Base-by-base conservation (phyloP, 2,797 vertebrate genomes). In the Cichlasoma orientale region DNA sequence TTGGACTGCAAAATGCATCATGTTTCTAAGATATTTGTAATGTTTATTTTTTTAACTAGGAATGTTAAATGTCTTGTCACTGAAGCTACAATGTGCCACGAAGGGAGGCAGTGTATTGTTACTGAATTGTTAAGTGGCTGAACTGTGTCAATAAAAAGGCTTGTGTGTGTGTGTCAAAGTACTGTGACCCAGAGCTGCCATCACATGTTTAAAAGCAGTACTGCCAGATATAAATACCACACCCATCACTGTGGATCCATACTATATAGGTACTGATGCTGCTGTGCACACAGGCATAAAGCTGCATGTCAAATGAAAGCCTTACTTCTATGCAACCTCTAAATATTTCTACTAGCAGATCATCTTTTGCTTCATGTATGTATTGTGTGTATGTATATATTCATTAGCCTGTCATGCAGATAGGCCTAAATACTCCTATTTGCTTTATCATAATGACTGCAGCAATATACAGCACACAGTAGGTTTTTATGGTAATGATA, bases 201-300 rank as follows among this genome's bases (percentile, higher is more conserved):
- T 88, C 84, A 78, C 76, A 88, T 89, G 84, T 90, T 71, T 72
- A 72, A 77, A 82, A 76, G 77, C 77, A 90, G 90, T 84, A 79
- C 72, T 89, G 74, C 78, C 56, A 57, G 13, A 61, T 70, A 41
- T 44, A 56, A 41, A 52, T 11, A 59, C 69, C 83, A 79, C 83
- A 61, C 59, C 72, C 78, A 36, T 23, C 56, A 50, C 41, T 12
- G 23, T 56, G 59, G 14, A n/a, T 16, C 41, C 16, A 10, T 14
- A 41, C 52, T 44, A 27, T 27, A 19, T 13, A 33, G 10, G 23
- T 4, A 27, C 33, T 56, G 19, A 11, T 27, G 57, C 58, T 29
- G 73, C 70, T 66, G 56, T 11, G 44, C 25, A 29, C 38, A 19
- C 7, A 8, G 1, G n/a, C 23, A 56, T 10, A 21, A 23, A 33